A percentile compares a stretch with the other conserved stretches of the same genome.
Evolutionary conservation across 2,113 vertebrate species (phyloP).

Genomic region (Ellobius talpinus): DNA sequence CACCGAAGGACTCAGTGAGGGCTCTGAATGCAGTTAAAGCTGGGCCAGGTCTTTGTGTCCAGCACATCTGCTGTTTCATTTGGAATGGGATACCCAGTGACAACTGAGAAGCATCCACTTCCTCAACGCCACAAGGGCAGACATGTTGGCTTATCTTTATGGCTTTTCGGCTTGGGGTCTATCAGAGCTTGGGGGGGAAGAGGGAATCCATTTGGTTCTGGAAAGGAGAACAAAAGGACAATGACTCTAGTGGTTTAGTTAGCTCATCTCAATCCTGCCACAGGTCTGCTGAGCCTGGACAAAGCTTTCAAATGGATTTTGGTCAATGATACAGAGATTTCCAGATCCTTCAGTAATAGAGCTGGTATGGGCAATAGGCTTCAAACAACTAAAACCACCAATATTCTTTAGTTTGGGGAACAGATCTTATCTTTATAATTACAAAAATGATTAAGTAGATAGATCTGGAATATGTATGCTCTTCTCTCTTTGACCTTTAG

Average conservation of each 20-base stretch:
- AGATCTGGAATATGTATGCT: not conserved
- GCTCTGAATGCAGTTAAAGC: not conserved
- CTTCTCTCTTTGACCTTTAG: not conserved
- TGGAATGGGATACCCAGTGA: not conserved
- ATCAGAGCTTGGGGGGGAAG: not conserved
- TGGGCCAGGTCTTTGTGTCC: not conserved
- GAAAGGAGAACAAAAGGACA: not conserved
- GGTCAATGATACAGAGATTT: not conserved
- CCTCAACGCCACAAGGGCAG: not conserved
- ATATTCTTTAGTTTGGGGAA: not conserved
- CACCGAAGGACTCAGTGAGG: not conserved
- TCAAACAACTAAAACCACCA: not conserved
- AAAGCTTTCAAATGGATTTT: not conserved
- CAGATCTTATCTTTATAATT: not conserved
- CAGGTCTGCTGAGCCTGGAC: not conserved
- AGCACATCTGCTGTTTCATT: not conserved
- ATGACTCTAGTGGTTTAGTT: not conserved
- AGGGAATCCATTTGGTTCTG: not conserved
- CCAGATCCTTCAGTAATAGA: not conserved
- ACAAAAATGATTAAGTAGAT: not conserved
- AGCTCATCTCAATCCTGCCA: rapidly evolving
- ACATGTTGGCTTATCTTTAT: not conserved
- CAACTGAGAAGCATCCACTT: not conserved
- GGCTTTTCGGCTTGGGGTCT: not conserved
- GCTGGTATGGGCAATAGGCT: not conserved